These are phyloP conservation scores for Heliornis fulica DNA, from an alignment of 2,113 vertebrate genomes.

Conservation along the genomic window DNA sequence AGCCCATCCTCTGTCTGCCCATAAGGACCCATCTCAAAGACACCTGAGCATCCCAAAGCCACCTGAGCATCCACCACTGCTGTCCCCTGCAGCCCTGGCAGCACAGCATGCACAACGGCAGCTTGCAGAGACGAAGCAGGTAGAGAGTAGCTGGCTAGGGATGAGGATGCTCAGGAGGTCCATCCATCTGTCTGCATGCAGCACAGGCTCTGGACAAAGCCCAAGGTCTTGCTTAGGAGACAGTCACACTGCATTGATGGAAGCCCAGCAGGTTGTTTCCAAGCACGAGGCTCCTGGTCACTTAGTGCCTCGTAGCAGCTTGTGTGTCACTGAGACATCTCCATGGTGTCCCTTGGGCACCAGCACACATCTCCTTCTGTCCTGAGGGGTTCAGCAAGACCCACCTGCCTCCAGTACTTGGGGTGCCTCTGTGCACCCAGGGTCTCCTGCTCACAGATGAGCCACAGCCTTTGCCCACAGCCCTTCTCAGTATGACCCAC, in stretches of 20 bases:
- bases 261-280: neutral
- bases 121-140: neutral
- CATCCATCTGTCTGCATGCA: neutral
- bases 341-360: neutral
- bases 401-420: rapidly evolving
- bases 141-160: neutral
- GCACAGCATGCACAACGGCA: rapidly evolving
- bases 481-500: neutral
- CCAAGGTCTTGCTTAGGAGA: neutral
- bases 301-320: neutral
- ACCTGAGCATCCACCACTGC: neutral
- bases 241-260: neutral
- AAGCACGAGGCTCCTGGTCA: neutral
- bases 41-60: neutral
- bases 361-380: neutral
- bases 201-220: neutral
- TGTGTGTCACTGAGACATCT: neutral
- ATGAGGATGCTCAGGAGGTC: neutral
- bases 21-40: neutral
- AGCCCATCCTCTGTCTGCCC: neutral
- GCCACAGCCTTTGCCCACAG: neutral
- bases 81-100: neutral
- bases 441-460: neutral
- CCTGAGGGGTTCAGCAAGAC: neutral
- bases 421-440: neutral